Base-by-base conservation (phyloP, 2,888 invertebrate genomes). In the Coenonympha glycerion region DNA sequence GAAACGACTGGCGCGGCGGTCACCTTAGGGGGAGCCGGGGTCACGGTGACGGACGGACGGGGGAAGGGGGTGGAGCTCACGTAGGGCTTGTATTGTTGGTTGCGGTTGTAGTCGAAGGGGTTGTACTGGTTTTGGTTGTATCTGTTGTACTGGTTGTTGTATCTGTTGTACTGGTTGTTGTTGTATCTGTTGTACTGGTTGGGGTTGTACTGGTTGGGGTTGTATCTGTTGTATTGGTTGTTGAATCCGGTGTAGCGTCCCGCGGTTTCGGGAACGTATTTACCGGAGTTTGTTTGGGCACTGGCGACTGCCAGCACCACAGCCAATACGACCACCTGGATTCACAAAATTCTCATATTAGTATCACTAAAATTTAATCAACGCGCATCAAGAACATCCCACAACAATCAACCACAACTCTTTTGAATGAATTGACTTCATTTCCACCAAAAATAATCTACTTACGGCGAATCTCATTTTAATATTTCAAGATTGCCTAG, bases 401-500 rank as follows among this genome's bases (percentile, higher is more conserved):
- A 36, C 22, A 21, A n/a, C n/a, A n/a, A n/a, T n/a, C n/a, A n/a
- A 11, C 15, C 24, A 44, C 16, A 8, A 13, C 44, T 18, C 40
- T 40, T 24, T 44, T 33, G 18, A 26, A 19, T 34, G 42, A 31
- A 41, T 24, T 36, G 28, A 30, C 49, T 46, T 28, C 28, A 33
- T 30, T 47, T 31, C 21, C 26, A n/a, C 18, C 41, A 33, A 37
- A 44, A 46, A 52, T 53, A 49, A 57, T 56, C 26, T 54, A 83
- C 82, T 83, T 74, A 83, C 82, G 56, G 73, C 72, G 66, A 71
- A 73, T 75, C 70, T 81, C 82, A 83, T 83, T 64, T 70, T 61
- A 55, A 52, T 42, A 56, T 56, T 57, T 52, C 52, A 53, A 49
- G 58, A 60, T 63, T 68, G 73, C 53, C 73, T 74, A 73, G 77